Evolutionary conservation across 2,888 invertebrate genomes (phyloP), one percentile per base, ranked within the genome.

Genomic region (Apamea anceps): DNA sequence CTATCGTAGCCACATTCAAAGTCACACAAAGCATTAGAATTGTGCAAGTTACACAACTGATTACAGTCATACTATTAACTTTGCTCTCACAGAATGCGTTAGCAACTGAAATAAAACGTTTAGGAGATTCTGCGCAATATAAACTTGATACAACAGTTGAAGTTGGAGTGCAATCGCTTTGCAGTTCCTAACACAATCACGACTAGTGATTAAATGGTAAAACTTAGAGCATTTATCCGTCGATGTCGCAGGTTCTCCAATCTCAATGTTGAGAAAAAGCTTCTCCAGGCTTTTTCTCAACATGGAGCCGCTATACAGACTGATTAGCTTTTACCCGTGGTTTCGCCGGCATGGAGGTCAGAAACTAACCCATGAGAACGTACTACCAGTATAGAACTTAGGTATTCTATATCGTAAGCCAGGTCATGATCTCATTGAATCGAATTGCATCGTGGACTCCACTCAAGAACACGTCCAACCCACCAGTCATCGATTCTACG

Each of bases 61-160:
- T n/a, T n/a, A n/a, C 54, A 65, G 51, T 51, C 54, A n/a, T 66
- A 45, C 66, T 60, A 76, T 70, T 74, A 74, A 74, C 57, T 62
- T 67, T n/a, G 25, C 57, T 37, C 37, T 48, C 10, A 71, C 57
- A 65, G 8, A 84, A 70, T 63, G 77, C 78, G 81, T 71, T 75
- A 75, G 54, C 21, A 81, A 87, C 60, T 65, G 48, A 81, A 84
- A 84, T 81, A 81, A 73, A 87, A 79, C 72, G 75, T 67, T 85
- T 75, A 70, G 66, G 5, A 70, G 75, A 63, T 48, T 78, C n/a
- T 57, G 73, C 37, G 13, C 65, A 32, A 45, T 12, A 48, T 32
- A 48, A 81, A 82, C 25, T 74, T 63, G 51, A 13, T 32, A n/a
- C 66, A 80, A 63, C 65, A 67, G 60, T 32, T 45, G 15, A 60